phyloP scores from a whole-genome alignment of 1,140 invertebrate genomes.

The Aleiodes sp. region DNA sequence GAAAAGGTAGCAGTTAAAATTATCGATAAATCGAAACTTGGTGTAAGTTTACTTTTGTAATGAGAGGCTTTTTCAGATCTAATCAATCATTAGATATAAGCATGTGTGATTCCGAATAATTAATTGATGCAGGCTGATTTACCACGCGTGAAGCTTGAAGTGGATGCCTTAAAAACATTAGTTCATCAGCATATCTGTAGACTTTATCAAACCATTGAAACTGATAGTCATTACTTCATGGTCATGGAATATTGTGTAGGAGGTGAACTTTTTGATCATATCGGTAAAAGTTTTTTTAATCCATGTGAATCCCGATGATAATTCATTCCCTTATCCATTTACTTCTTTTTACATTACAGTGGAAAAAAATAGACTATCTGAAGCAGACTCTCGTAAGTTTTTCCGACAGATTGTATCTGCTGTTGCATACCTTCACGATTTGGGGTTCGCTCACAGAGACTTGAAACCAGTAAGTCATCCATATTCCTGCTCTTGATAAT shows the following conservation, averaged over 20 bases:
- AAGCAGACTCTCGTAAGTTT: conserved; percentile 77
- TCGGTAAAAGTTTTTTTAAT: conserved; percentile 63
- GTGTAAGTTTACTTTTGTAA: conserved; percentile 67
- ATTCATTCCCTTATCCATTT: conserved; percentile 29
- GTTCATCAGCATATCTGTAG: conserved; percentile 86
- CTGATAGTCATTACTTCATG: conserved; percentile 75
- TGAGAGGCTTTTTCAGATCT: neutral
- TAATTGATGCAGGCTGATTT: conserved; percentile 75
- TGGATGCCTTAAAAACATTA: conserved; percentile 82
- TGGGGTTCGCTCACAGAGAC: conserved; percentile 83
- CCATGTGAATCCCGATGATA: too few relatives aligned
- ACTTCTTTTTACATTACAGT: conserved; percentile 62
- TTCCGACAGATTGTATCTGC: conserved; percentile 84
- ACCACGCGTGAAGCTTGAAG: conserved; percentile 79
- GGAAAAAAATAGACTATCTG: conserved; percentile 74
- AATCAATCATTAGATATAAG: conserved; percentile 6
- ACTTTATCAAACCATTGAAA: conserved; percentile 86
- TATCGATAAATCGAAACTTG: conserved; percentile 80
- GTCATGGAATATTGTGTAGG: conserved; percentile 85
- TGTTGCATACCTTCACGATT: conserved; percentile 79
- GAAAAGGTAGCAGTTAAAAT: conserved; percentile 90
- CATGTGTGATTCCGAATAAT: neutral
- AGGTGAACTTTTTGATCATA: conserved; percentile 88
- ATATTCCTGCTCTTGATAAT: neutral
- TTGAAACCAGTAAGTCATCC: conserved; percentile 77